phyloP scores from a whole-genome alignment of 2,113 vertebrate species.

The Hiodon alosoides region DNA sequence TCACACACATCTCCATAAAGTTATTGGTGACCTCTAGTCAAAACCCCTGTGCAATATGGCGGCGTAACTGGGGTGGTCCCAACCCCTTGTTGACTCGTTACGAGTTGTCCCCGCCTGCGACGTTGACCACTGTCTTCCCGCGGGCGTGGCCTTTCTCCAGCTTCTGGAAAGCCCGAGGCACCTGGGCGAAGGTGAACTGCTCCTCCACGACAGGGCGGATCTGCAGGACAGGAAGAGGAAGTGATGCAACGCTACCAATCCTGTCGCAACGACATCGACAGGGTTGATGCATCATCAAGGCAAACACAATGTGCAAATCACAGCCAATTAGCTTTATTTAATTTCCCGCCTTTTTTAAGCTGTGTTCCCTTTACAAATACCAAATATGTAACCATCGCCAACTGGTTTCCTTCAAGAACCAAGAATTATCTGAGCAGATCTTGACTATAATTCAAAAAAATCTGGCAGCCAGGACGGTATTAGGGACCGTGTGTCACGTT shows the following conservation, averaged over 20 bases:
- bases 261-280: no score
- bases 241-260: not conserved
- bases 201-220: constrained; percentile 82
- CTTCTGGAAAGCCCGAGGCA: constrained; percentile 84
- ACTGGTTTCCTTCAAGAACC: no score
- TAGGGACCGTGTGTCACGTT: no score
- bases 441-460: no score
- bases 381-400: no score
- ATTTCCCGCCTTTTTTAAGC: no score
- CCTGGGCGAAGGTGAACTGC: constrained; percentile 78
- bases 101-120: constrained; percentile 31
- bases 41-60: not conserved
- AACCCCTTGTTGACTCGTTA: constrained; percentile 11
- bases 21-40: not conserved
- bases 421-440: no score
- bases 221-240: constrained; percentile 58
- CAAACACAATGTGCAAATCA: no score
- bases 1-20: not conserved
- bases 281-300: not conserved
- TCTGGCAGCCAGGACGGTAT: no score
- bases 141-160: constrained; percentile 84
- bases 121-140: constrained; percentile 83
- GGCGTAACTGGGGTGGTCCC: no score
- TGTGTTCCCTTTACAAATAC: no score
- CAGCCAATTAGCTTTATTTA: no score